These are phyloP conservation scores for Eupithecia insigniata DNA, from an alignment of 2,888 invertebrate genomes.

Conservation along the genomic window DNA sequence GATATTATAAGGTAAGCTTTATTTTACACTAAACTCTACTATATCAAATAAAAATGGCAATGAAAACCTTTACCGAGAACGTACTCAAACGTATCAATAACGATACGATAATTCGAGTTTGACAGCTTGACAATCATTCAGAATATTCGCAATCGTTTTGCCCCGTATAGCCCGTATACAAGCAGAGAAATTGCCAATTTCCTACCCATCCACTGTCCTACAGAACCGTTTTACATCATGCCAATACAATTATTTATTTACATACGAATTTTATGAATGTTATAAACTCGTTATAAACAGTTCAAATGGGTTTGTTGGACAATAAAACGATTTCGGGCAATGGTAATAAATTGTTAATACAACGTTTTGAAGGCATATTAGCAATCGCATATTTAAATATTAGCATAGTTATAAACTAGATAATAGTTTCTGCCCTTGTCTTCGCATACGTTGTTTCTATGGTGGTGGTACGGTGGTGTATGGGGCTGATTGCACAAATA, in stretches of 20 bases:
- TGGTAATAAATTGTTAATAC: not conserved
- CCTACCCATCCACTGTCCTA: slow-evolving; percentile 47
- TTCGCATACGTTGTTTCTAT: too few species aligned
- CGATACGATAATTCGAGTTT: not conserved
- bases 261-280: slow-evolving; percentile 17
- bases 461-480: too few species aligned
- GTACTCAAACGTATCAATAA: not conserved
- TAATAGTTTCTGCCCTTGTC: too few species aligned
- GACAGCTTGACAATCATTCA: not conserved
- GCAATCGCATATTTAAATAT: not conserved
- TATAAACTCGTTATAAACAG: slow-evolving; percentile 7
- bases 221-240: slow-evolving; percentile 26
- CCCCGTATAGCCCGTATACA: not conserved
- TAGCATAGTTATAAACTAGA: too few species aligned
- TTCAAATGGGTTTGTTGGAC: not conserved
- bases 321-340: slow-evolving; percentile 4
- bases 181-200: slow-evolving; percentile 75
- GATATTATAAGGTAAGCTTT: too few species aligned
- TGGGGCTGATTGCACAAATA: too few species aligned
- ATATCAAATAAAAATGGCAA: not conserved
- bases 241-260: slow-evolving; percentile 8
- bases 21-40: not conserved
- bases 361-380: not conserved
- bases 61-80: too few species aligned
- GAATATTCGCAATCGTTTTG: not conserved